A percentile compares a stretch with the other conserved stretches of the same genome.
Conservation (phyloP, 2,113 vertebrate genomes). For the Zeus faber region DNA sequence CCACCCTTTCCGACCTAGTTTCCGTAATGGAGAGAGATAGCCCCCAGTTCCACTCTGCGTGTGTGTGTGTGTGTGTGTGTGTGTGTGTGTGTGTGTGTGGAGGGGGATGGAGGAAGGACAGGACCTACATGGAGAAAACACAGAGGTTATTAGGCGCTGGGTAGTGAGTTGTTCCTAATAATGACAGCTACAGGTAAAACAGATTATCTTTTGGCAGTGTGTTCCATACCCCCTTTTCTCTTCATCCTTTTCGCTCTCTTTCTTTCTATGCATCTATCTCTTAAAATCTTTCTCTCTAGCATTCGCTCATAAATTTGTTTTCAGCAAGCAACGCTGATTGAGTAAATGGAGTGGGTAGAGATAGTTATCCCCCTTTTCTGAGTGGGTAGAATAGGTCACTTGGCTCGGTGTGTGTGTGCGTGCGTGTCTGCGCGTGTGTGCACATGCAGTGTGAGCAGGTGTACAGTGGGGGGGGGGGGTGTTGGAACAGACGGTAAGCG, state of each 20-base stretch:
- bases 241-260: not conserved
- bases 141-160: constrained; percentile 31
- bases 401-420: not conserved
- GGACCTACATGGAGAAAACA: constrained; percentile 51
- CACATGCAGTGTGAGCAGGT: constrained; percentile 35
- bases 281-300: constrained; percentile 1
- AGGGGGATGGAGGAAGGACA: constrained; percentile 58
- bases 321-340: not conserved
- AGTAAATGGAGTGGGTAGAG: no score
- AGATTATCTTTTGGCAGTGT: constrained; percentile 22
- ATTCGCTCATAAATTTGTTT: not conserved
- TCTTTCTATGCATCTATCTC: constrained; percentile 5
- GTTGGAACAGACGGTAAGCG: constrained; percentile 36
- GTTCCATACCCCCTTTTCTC: no score
- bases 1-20: constrained; percentile 74
- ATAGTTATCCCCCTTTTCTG: no score
- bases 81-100: constrained; percentile 24
- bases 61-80: constrained; percentile 35
- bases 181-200: constrained; percentile 43
- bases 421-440: not conserved
- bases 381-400: not conserved
- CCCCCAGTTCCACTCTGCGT: no score
- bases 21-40: constrained; percentile 74
- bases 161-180: constrained; percentile 26
- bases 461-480: constrained; percentile 35